Percentiles rank a stretch among this genome's conserved stretches.
Conservation (phyloP, 2,888 invertebrate species). For the Amphimallon solstitiale region DNA sequence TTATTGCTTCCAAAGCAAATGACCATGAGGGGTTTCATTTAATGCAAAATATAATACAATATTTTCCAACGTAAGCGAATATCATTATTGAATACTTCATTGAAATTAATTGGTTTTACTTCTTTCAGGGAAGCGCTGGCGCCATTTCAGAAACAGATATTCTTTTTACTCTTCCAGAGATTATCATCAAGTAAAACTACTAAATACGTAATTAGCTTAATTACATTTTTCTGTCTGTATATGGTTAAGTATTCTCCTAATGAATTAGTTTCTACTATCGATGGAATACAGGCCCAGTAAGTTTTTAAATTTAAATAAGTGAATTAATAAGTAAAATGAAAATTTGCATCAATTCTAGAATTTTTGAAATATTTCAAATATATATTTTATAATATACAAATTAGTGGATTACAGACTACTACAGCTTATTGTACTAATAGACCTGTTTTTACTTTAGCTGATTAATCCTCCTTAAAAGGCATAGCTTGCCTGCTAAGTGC, state of each 20-base stretch:
- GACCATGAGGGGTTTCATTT: slow-evolving; percentile 97
- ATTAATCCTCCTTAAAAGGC: too few relatives aligned
- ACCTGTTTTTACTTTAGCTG: too few relatives aligned
- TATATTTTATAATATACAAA: too few relatives aligned
- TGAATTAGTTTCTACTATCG: slow-evolving; percentile 79
- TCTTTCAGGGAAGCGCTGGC: slow-evolving; percentile 75
- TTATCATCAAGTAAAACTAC: slow-evolving; percentile 93
- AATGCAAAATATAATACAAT: slow-evolving; percentile 84
- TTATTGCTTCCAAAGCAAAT: slow-evolving; percentile 93
- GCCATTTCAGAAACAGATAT: slow-evolving; percentile 86
- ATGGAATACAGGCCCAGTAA: slow-evolving; percentile 87
- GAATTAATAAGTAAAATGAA: too few relatives aligned
- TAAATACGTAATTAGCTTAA: slow-evolving; percentile 90
- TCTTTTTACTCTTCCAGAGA: slow-evolving; percentile 92
- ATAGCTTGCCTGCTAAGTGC: too few relatives aligned
- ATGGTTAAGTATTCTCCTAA: slow-evolving; percentile 82
- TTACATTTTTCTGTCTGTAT: slow-evolving; percentile 91
- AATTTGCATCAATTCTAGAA: too few relatives aligned
- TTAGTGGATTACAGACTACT: too few relatives aligned
- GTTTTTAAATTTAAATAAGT: slow-evolving; percentile 51
- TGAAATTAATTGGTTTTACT: slow-evolving; percentile 36
- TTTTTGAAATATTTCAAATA: too few relatives aligned
- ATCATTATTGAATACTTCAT: not conserved
- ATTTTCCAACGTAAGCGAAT: slow-evolving; percentile 79
- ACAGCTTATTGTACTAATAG: too few relatives aligned